Conservation (phyloP, 2,888 invertebrate species). For the Hydroisotoma schaefferi region DNA sequence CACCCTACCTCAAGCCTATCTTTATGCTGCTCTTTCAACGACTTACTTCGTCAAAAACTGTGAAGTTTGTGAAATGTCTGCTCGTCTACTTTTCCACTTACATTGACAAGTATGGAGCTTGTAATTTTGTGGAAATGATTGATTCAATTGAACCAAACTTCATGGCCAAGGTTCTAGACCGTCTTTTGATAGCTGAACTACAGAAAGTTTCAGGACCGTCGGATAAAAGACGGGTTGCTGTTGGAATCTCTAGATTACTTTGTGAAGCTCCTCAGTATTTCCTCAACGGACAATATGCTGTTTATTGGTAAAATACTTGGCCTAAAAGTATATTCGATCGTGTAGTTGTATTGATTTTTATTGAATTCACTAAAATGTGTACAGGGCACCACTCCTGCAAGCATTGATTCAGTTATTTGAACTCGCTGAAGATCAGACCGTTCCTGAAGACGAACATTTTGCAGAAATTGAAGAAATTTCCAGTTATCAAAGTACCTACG, state of each 20-base stretch:
- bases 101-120: constrained; percentile 74
- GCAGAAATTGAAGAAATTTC: constrained; percentile 81
- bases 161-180: constrained; percentile 94
- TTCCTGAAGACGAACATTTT: constrained; percentile 73
- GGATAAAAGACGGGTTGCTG: constrained; percentile 86
- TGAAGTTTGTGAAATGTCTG: constrained; percentile 85
- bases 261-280: constrained; percentile 67
- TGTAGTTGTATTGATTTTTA: not conserved
- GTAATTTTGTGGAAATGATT: constrained; percentile 68
- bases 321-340: not conserved
- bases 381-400: constrained; percentile 58
- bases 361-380: not conserved
- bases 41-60: constrained; percentile 87
- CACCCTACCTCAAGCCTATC: constrained; percentile 77
- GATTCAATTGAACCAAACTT: constrained; percentile 84
- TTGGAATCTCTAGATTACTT: constrained; percentile 80
- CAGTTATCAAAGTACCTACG: constrained; percentile 82
- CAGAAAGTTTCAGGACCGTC: constrained; percentile 77
- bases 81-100: constrained; percentile 88
- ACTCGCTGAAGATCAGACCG: constrained; percentile 74
- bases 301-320: constrained; percentile 56
- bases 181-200: constrained; percentile 78
- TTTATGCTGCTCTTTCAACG: constrained; percentile 91
- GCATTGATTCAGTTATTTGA: constrained; percentile 82
- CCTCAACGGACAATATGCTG: constrained; percentile 63